Conservation (phyloP, 2,888 invertebrate genomes). For the Cantharis lateralis region DNA sequence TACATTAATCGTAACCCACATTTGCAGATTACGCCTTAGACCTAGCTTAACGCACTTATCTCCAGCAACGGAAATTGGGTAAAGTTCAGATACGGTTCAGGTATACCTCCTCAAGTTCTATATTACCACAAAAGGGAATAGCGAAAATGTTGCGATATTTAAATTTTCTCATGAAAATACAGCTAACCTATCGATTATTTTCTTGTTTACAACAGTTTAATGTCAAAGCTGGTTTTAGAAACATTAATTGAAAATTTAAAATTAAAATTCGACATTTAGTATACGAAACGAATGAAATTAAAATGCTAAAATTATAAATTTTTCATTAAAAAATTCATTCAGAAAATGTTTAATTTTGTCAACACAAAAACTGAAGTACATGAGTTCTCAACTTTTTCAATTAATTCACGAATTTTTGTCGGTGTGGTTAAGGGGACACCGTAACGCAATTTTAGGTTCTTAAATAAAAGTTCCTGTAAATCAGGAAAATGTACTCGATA, state of each 20-base stretch:
- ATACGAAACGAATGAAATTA: background rate
- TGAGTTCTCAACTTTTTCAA: background rate
- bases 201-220: background rate
- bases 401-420: background rate
- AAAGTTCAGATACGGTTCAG: slow-evolving; percentile 17
- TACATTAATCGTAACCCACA: slow-evolving; percentile 10
- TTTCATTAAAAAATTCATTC: background rate
- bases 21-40: slow-evolving; percentile 16
- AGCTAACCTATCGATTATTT: background rate
- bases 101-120: slow-evolving; percentile 13
- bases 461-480: background rate
- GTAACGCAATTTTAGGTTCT: background rate
- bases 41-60: slow-evolving; percentile 20
- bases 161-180: background rate
- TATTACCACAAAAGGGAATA: slow-evolving; percentile 8
- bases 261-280: background rate
- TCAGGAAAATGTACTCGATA: background rate
- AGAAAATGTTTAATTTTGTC: background rate
- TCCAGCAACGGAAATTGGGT: slow-evolving; percentile 15
- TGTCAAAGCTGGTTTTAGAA: background rate
- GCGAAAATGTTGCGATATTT: background rate
- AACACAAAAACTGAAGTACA: background rate
- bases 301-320: background rate
- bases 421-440: background rate
- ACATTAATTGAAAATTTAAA: background rate